Base-by-base conservation (phyloP, 2,888 invertebrate genomes). In the Limnephilus auricula region DNA sequence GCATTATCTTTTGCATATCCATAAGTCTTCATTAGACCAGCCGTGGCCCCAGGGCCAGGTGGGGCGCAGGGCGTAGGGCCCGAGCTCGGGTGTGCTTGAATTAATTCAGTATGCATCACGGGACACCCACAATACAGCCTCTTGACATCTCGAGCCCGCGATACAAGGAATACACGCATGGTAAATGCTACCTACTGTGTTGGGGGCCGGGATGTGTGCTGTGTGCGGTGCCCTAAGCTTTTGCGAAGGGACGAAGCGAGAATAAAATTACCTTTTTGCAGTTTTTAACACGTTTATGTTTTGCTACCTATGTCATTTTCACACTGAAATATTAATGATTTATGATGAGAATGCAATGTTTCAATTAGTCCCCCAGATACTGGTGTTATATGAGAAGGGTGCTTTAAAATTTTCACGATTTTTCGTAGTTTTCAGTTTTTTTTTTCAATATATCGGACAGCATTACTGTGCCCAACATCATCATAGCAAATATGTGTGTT, bases 81-180 rank as follows among this genome's bases (percentile, higher is more conserved):
- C 18, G 25, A 25, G 65, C 65, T n/a, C 65, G 84, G 65, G 40
- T 78, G 89, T 90, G 34, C 92, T 92, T 92, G 92, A 91, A 91
- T 91, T 92, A 92, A 92, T 92, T 92, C 89, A 78, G 84, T 89
- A 89, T 90, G 92, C 88, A 83, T 80, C 92, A 83, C 84, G 88
- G 82, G 79, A 89, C 90, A 89, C 91, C 84, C 88, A 89, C 90
- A 87, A 90, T 91, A 90, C 91, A 91, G 50, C 18, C 89, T 37
- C 91, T 89, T 79, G 32, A 84, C 30, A 85, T 40, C 45, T 50
- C 50, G 30, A 83, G 50, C 13, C 88, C 79, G 86, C 78, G 79
- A 87, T 78, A 79, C 87, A 80, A 45, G 86, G 80, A 79, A 80
- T 78, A 50, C 87, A 50, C 79, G 86, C 87, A 85, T 90, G 90